Conservation (phyloP, 2,797 vertebrate genomes). For the Sparus aurata region DNA sequence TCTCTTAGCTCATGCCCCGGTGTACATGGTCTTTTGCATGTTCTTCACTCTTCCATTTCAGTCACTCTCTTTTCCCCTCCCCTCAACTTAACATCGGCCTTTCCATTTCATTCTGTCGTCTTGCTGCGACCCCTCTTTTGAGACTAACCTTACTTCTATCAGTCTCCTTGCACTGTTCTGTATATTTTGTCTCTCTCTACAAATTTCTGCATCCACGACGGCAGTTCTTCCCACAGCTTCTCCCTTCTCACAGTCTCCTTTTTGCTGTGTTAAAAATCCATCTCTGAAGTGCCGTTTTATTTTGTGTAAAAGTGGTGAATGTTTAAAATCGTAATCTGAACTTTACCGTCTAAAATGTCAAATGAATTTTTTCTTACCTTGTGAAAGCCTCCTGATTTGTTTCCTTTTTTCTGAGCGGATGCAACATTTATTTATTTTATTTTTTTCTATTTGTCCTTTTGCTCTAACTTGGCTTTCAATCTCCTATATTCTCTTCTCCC, state of each 20-base stretch:
- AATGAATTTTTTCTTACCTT: constrained; percentile 21
- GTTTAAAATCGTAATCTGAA: not conserved
- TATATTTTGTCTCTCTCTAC: constrained; percentile 26
- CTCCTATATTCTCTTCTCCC: constrained; percentile 9
- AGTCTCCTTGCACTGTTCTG: constrained; percentile 27
- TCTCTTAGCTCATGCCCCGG: constrained; percentile 8
- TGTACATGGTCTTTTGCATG: constrained; percentile 24
- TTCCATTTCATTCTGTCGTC: constrained; percentile 35
- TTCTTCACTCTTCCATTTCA: constrained; percentile 41
- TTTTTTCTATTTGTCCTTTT: constrained; percentile 1
- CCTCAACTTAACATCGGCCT: constrained; percentile 52
- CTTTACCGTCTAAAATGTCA: constrained; percentile 12
- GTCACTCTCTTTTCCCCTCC: constrained; percentile 34
- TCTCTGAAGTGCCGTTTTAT: constrained; percentile 13
- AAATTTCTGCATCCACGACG: constrained; percentile 7
- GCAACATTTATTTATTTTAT: not conserved
- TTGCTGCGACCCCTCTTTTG: constrained; percentile 13
- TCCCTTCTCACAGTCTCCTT: constrained; percentile 3
- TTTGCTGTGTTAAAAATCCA: not conserved
- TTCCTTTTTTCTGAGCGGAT: constrained; percentile 3
- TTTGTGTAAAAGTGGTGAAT: not conserved
- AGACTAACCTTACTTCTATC: constrained; percentile 41
- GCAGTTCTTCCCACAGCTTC: not conserved
- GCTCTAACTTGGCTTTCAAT: constrained; percentile 25
- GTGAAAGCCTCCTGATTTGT: constrained; percentile 2